Evolutionary conservation across 2,797 vertebrate species (phyloP).

Genomic region (Muscicapa striata): DNA sequence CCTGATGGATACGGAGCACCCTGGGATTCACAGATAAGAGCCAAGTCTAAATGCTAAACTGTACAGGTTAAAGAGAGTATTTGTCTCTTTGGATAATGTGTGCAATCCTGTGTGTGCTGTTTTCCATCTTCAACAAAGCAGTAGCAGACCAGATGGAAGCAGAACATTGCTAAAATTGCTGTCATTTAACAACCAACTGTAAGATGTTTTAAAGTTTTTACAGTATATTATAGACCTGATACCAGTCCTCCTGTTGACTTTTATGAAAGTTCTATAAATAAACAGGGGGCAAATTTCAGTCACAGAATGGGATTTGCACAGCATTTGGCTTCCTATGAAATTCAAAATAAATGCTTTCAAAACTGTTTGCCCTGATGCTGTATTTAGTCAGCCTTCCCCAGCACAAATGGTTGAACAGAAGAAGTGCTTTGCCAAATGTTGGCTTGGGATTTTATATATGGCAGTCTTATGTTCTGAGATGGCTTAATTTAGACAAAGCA

Average conservation of each 20-base stretch:
- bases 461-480: not conserved
- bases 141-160: slow-evolving; percentile 49
- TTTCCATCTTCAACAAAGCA: not conserved
- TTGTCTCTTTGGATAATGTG: not conserved
- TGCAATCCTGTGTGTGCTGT: not conserved
- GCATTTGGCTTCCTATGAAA: slow-evolving; percentile 20
- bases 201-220: not conserved
- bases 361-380: slow-evolving; percentile 27
- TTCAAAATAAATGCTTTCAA: slow-evolving; percentile 20
- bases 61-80: not conserved
- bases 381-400: slow-evolving; percentile 19
- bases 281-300: not conserved
- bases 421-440: slow-evolving; percentile 33
- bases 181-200: slow-evolving; percentile 4
- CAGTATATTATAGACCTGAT: not conserved
- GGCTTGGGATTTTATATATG: slow-evolving; percentile 27
- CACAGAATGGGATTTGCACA: not conserved
- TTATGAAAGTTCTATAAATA: not conserved
- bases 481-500: slow-evolving; percentile 37
- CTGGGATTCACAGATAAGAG: not conserved
- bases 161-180: slow-evolving; percentile 23
- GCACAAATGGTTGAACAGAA: slow-evolving; percentile 29
- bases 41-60: not conserved
- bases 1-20: not conserved
- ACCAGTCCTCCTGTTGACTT: not conserved